Percentiles rank a stretch among this genome's conserved stretches.
phyloP scores from a whole-genome alignment of 2,113 vertebrate species.

The Odocoileus virginianus region DNA sequence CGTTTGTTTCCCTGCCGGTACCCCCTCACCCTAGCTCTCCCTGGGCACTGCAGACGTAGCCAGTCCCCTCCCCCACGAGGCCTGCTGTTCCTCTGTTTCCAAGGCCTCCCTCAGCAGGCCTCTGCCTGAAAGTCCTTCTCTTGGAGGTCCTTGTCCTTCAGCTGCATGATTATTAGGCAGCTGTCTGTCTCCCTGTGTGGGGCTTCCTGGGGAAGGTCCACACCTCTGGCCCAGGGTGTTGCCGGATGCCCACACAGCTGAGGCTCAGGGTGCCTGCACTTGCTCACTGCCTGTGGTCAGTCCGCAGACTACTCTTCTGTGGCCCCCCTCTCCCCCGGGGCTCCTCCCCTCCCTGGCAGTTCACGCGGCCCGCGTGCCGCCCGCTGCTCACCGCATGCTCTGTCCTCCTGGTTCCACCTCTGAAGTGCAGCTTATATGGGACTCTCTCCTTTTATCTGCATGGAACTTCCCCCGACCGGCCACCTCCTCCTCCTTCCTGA shows the following conservation, averaged over 20 bases:
- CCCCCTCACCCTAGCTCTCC: background rate
- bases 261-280: background rate
- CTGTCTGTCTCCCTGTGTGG: no score
- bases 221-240: background rate
- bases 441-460: background rate
- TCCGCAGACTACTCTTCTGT: background rate
- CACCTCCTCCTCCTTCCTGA: background rate
- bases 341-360: fast-evolving
- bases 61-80: fast-evolving
- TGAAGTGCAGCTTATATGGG: background rate
- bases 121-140: background rate
- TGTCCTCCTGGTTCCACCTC: background rate
- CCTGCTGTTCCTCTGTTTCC: background rate
- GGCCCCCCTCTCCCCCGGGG: fast-evolving
- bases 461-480: fast-evolving
- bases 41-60: fast-evolving
- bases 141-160: background rate
- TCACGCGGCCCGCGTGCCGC: fast-evolving
- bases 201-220: background rate
- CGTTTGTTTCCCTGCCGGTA: no score
- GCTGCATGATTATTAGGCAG: background rate
- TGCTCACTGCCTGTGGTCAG: background rate
- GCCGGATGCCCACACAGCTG: no score
- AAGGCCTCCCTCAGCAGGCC: no score
- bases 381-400: background rate